These are phyloP conservation scores for Lates japonicus DNA, from an alignment of 2,797 vertebrate genomes.

Conservation along the genomic window DNA sequence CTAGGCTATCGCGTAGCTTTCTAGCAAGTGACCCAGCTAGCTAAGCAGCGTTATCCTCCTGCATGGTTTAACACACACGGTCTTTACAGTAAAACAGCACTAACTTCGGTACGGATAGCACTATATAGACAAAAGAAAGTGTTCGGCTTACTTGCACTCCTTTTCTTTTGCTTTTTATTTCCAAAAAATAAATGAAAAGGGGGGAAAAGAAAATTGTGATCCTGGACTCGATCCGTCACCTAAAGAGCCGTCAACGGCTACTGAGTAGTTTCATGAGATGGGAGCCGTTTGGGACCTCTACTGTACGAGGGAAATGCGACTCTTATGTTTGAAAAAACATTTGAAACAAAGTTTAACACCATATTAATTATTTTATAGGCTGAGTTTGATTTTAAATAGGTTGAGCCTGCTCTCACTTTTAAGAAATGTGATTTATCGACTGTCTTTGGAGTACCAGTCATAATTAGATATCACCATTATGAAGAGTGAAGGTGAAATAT, in stretches of 20 bases:
- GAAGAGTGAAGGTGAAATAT: neutral
- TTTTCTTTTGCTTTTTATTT: slow-evolving; percentile 71
- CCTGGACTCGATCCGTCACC: slow-evolving; percentile 82
- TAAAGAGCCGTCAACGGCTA: slow-evolving; percentile 90
- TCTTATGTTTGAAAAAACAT: neutral
- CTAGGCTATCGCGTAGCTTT: slow-evolving; percentile 76
- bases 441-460: neutral
- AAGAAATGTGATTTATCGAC: neutral
- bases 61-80: slow-evolving; percentile 60
- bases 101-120: slow-evolving; percentile 12
- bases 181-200: slow-evolving; percentile 85
- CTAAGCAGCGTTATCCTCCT: slow-evolving; percentile 68
- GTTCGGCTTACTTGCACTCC: slow-evolving; percentile 84
- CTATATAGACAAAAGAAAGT: slow-evolving; percentile 37
- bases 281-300: slow-evolving; percentile 71
- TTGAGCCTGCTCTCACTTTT: too few species aligned
- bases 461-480: neutral
- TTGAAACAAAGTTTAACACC: neutral
- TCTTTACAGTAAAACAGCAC: neutral
- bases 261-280: slow-evolving; percentile 76
- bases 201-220: slow-evolving; percentile 79
- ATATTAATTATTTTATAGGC: neutral
- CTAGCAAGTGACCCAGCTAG: slow-evolving; percentile 75
- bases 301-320: slow-evolving; percentile 6
- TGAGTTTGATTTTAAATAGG: neutral